Base-by-base conservation (phyloP, 2,797 vertebrate genomes). In the Presbytis comata region DNA sequence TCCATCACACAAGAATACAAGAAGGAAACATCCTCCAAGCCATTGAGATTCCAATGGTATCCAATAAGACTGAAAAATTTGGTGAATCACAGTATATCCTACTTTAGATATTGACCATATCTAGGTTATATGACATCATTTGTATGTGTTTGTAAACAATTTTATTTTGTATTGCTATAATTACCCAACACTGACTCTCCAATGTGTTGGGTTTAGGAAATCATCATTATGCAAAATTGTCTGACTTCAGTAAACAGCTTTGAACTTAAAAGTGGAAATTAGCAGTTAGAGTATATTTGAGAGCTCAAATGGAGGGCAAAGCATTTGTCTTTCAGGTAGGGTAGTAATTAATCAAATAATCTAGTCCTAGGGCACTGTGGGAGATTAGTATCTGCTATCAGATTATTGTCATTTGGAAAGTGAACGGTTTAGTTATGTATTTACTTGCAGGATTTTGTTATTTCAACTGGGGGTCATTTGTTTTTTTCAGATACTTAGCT, bases 311-410 rank as follows among this genome's bases (percentile, higher is more conserved):
- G 41, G 57, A 93, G 36, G 53, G 74, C 53, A 96, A 92, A 92
- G 33, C 55, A 92, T 83, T 91, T 94, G 36, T 67, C 83, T 96
- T 50, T 95, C 61, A 80, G 61, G 41, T n/a, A 76, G 11, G 59
- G 10, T 82, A 28, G 83, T 79, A 92, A 96, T 91, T 92, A 93
- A 95, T 87, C 70, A 96, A 95, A 64, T 82, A 85, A 70, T 86
- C 55, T 36, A 36, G 53, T 75, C 55, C 76, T 67, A 75, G 53
- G 61, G 39, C 91, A 92, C 80, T 70, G 36, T 80, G 61, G 93
- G 76, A 79, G 22, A 84, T 67, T 55, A 59, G 26, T 61, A 79
- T 84, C 13, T 91, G 6, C 80, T 50, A 87, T 83, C n/a, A 55
- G 22, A 82, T 46, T 59, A 76, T 75, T 41, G 41, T 78, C 75